phyloP scores from a whole-genome alignment of 2,113 vertebrate species.

The Monopterus albus region DNA sequence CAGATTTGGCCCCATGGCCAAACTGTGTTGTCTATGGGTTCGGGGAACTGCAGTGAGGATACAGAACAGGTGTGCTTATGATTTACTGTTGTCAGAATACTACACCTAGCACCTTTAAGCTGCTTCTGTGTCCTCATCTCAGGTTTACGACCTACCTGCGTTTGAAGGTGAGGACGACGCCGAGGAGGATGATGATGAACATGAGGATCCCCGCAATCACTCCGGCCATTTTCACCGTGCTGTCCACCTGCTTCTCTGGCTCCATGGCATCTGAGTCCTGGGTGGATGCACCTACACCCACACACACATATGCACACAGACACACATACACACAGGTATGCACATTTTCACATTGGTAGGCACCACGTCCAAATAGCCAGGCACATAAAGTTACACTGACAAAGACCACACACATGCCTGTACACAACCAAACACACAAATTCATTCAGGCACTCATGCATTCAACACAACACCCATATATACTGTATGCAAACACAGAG shows the following conservation, averaged over 20 bases:
- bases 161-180: constrained; percentile 95
- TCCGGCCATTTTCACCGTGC: constrained; percentile 95
- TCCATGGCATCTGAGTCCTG: constrained; percentile 96
- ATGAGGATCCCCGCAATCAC: constrained; percentile 96
- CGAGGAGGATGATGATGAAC: constrained; percentile 96
- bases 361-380: not conserved
- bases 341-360: constrained; percentile 48
- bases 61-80: not conserved
- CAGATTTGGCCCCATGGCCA: not conserved
- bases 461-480: too few relatives aligned
- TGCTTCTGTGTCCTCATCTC: not conserved
- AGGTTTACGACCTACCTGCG: constrained; percentile 85
- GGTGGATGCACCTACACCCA: constrained; percentile 89
- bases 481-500: not conserved
- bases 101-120: constrained; percentile 23
- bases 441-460: not conserved
- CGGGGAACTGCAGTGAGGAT: not conserved
- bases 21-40: not conserved
- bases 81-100: not conserved
- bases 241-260: constrained; percentile 96
- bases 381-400: not conserved
- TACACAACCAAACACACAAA: not conserved
- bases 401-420: not conserved
- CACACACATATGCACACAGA: constrained; percentile 16
- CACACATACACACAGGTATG: constrained; percentile 24